A percentile compares a stretch with the other conserved stretches of the same genome.
Conservation (phyloP, 1,140 invertebrate genomes). For the Leptonema lineaticorne region DNA sequence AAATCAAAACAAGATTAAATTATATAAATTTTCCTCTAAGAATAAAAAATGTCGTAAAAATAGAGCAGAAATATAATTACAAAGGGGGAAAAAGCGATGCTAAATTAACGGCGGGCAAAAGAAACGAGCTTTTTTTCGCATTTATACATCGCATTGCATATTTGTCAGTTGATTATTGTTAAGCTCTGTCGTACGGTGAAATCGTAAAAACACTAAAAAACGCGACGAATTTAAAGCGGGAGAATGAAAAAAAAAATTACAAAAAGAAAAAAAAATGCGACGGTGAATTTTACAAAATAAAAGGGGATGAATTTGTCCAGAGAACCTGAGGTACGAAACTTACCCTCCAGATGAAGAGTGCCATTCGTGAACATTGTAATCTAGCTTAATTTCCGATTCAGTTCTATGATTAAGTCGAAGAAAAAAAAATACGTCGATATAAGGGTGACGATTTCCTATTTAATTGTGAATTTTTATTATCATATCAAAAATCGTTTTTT, state of each 20-base stretch:
- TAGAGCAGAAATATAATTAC: neutral
- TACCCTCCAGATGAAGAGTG: constrained; percentile 27
- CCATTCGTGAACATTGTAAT: constrained; percentile 35
- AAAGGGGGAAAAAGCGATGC: constrained; percentile 21
- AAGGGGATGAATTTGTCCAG: constrained; percentile 11
- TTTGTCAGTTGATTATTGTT: constrained; percentile 40
- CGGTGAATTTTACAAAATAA: neutral
- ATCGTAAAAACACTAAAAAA: neutral
- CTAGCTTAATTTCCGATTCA: constrained; percentile 28
- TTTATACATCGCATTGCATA: constrained; percentile 38
- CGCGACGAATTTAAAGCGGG: neutral
- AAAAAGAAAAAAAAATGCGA: neutral
- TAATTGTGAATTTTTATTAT: neutral
- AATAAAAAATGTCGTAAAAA: neutral
- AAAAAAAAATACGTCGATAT: neutral
- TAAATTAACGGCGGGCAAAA: constrained; percentile 22
- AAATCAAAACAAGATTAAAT: no score
- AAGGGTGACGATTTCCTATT: neutral
- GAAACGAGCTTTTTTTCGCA: constrained; percentile 33
- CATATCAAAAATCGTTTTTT: neutral
- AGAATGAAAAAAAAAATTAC: neutral
- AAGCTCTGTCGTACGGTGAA: neutral
- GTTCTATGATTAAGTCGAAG: constrained; percentile 25
- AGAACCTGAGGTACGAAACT: constrained; percentile 4
- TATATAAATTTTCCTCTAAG: neutral